Evolutionary conservation across 2,113 vertebrate species (phyloP), one percentile per base, ranked within the genome.

Genomic region (Monopterus albus): DNA sequence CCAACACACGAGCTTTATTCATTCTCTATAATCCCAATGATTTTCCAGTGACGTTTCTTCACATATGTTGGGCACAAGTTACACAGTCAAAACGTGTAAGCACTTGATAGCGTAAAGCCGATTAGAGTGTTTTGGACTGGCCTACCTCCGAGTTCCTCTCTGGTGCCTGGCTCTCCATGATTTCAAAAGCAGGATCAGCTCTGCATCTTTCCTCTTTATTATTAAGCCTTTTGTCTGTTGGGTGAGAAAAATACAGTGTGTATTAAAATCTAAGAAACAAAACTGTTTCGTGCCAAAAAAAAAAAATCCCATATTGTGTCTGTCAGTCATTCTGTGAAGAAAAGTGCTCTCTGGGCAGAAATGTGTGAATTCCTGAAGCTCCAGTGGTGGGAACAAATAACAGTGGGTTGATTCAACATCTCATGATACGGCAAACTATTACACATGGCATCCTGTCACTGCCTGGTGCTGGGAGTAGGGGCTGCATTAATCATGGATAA

Each of bases 71-170:
- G 38, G 23, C 45, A 51, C 35, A 50, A 75, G 35, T 38, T 14
- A 39, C 38, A 53, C 38, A 50, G 72, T 56, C 18, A 20, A 51
- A 52, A 67, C 76, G 79, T 66, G 72, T 35, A 7, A 70, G 43
- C 29, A 3, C 62, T 47, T 53, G 72, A 80, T 71, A 75, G 39
- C 23, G 63, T 20, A 39, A 68, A 73, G 73, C 13, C 5, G 78
- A 79, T 86, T 72, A 68, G 2, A 49, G 57, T 13, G 40, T 70
- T 77, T 57, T 55, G 31, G 36, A 59, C 9, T 36, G n/a, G 36
- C 78, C 63, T 82, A 94, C 93, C 93, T 93, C 93, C 0, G 64
- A 74, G 71, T 60, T 91, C 79, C 79, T 91, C 67, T 92, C 91
- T 25, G 70, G 18, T 20, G 64, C 45, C 35, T 83, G 85, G 39